A percentile compares a stretch with the other conserved stretches of the same genome.
Evolutionary conservation across 2,888 invertebrate species (phyloP).

Genomic region (Ptychoptera contaminata): DNA sequence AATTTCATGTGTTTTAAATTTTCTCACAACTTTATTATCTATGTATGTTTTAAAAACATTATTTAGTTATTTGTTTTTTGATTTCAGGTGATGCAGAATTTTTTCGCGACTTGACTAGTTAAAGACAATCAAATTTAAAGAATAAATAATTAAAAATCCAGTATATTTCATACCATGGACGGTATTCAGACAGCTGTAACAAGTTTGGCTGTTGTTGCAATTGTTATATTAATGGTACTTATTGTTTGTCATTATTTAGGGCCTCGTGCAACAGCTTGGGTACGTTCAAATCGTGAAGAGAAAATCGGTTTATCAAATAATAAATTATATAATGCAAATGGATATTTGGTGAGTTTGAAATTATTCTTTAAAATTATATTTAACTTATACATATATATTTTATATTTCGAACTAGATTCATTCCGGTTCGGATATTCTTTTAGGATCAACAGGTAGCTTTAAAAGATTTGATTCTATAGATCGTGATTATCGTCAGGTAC

Average conservation of each 20-base stretch:
- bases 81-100: no score
- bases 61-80: no score
- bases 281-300: slow-evolving; percentile 29
- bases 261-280: slow-evolving; percentile 26
- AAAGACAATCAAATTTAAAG: no score
- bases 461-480: slow-evolving; percentile 48
- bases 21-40: no score
- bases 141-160: no score
- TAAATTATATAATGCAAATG: slow-evolving; percentile 44
- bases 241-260: slow-evolving; percentile 26
- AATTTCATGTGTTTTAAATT: no score
- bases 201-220: slow-evolving; percentile 21
- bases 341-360: slow-evolving; percentile 40
- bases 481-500: slow-evolving; percentile 35
- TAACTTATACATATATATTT: not conserved
- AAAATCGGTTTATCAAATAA: slow-evolving; percentile 30
- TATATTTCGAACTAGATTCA: slow-evolving; percentile 33
- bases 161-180: slow-evolving; percentile 21
- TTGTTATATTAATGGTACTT: slow-evolving; percentile 23
- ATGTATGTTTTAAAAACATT: no score
- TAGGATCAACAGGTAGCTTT: slow-evolving; percentile 45
- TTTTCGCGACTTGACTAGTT: no score
- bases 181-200: slow-evolving; percentile 20
- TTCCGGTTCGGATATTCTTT: slow-evolving; percentile 45
- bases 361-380: not conserved